phyloP scores from a whole-genome alignment of 2,113 vertebrate genomes.

The Lagopus leucura region DNA sequence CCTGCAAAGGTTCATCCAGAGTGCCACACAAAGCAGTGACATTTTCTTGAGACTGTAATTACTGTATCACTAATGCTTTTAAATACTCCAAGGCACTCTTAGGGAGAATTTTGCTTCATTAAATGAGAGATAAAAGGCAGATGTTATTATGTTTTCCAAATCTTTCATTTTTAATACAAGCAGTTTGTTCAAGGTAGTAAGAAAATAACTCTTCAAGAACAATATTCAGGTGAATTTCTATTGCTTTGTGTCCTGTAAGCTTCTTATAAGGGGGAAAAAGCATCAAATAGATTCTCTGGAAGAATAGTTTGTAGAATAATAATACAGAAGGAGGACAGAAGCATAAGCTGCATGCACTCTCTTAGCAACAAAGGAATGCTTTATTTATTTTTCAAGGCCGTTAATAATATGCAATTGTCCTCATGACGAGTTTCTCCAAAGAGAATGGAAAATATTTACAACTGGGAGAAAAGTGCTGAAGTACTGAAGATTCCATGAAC shows the following conservation, averaged over 20 bases:
- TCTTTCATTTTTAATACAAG: neutral
- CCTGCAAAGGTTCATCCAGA: neutral
- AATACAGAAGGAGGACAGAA: slow-evolving; percentile 46
- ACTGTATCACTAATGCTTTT: neutral
- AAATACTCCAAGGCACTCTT: neutral
- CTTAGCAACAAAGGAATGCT: neutral
- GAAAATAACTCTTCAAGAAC: slow-evolving; percentile 51
- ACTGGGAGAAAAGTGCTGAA: neutral
- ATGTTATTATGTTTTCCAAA: neutral
- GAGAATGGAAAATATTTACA: neutral
- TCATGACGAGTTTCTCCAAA: neutral
- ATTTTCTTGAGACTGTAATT: neutral
- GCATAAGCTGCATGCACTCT: neutral
- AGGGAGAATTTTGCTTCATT: neutral
- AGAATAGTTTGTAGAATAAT: slow-evolving; percentile 61
- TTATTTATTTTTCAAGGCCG: slow-evolving; percentile 35
- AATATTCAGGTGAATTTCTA: slow-evolving; percentile 58
- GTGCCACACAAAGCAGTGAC: neutral
- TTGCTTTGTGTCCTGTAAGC: slow-evolving; percentile 71
- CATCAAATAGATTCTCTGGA: slow-evolving; percentile 61
- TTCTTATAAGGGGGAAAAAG: slow-evolving; percentile 29
- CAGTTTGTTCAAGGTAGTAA: slow-evolving; percentile 21
- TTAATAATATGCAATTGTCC: neutral
- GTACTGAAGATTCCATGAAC: neutral
- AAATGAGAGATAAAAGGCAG: slow-evolving; percentile 26